Percentiles rank a stretch among this genome's conserved stretches.
phyloP scores from a whole-genome alignment of 1,140 invertebrate genomes.

The Danaus melanippus region DNA sequence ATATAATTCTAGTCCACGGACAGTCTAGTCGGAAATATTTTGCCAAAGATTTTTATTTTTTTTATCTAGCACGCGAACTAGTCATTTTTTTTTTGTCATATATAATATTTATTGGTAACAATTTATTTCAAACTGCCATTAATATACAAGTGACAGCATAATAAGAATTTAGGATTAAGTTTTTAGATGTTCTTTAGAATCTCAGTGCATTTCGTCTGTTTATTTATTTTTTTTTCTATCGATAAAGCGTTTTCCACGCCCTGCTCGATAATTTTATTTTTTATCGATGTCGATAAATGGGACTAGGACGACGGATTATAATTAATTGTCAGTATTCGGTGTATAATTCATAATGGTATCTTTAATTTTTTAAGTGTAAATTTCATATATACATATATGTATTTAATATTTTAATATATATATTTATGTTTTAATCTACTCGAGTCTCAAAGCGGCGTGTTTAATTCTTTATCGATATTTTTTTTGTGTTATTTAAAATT shows the following conservation, averaged over 20 bases:
- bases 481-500: constrained; percentile 26
- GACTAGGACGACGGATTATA: too few species aligned
- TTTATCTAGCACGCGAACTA: constrained; percentile 41
- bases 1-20: too few species aligned
- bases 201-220: constrained; percentile 35
- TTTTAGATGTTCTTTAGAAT: constrained; percentile 52
- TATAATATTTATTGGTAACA: constrained; percentile 1
- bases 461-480: constrained; percentile 7
- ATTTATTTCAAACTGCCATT: constrained; percentile 1
- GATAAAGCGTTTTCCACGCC: constrained; percentile 13
- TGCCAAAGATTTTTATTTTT: constrained; percentile 48
- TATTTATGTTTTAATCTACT: too few species aligned
- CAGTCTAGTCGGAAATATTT: constrained; percentile 32
- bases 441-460: constrained; percentile 13
- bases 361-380: too few species aligned
- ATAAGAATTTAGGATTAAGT: constrained; percentile 44
- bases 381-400: too few species aligned
- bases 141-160: constrained; percentile 30
- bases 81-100: constrained; percentile 31
- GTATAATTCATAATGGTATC: too few species aligned
- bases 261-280: too few species aligned
- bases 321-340: too few species aligned
- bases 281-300: too few species aligned
- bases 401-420: too few species aligned
- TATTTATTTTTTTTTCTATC: constrained; percentile 25